Evolutionary conservation across 2,113 vertebrate genomes (phyloP).

Genomic region (Gnathonemus longibarbis): DNA sequence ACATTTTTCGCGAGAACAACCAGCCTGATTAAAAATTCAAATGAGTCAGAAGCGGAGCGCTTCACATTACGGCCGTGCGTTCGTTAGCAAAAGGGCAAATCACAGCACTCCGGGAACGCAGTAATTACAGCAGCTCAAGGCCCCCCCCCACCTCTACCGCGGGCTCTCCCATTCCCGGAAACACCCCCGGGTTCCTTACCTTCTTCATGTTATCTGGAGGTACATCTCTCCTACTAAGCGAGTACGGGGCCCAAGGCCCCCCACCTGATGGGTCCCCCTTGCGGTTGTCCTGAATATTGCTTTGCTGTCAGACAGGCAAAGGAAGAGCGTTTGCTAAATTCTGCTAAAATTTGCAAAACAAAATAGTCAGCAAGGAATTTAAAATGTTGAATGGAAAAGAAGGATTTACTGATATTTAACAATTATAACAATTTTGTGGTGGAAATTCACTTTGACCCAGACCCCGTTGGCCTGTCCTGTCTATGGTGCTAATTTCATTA

Average conservation of each 20-base stretch:
- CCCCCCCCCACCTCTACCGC: not conserved
- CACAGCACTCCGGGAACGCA: not conserved
- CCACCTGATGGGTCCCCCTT: constrained; percentile 80
- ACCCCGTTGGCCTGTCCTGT: not conserved
- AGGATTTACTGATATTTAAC: not conserved
- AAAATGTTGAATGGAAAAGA: not conserved
- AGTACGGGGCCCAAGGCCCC: constrained; percentile 91
- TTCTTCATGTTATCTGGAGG: constrained; percentile 94
- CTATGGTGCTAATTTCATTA: not conserved
- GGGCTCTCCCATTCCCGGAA: not conserved
- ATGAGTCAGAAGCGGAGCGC: not conserved
- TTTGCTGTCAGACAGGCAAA: constrained; percentile 81
- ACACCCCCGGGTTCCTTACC: constrained; percentile 56
- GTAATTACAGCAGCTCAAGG: not conserved
- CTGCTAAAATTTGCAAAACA: not conserved
- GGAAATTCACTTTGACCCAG: not conserved
- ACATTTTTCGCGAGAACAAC: not conserved
- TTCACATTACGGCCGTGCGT: not conserved
- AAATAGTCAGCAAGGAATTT: not conserved
- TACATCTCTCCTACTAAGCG: constrained; percentile 91
- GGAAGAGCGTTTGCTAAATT: not conserved
- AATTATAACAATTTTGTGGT: not conserved
- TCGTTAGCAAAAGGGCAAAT: constrained; percentile 4
- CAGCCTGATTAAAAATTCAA: constrained; percentile 9
- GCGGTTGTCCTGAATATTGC: constrained; percentile 89